These are phyloP conservation scores for Chrysogorgia sp. DNA, from an alignment of 92 coral and sea anemone genomes.

Conservation along the genomic window DNA sequence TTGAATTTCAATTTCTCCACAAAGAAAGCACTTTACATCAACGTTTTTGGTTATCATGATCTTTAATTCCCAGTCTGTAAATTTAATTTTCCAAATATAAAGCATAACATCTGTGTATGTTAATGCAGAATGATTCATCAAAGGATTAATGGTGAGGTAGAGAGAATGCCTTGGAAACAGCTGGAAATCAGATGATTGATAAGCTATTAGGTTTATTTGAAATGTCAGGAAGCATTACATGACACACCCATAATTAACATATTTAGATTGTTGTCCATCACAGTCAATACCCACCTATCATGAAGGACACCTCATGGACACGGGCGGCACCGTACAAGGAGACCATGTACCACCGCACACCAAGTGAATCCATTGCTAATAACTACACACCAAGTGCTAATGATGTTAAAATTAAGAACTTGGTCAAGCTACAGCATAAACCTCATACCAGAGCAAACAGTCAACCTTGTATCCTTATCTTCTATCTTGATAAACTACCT, in stretches of 20 bases:
- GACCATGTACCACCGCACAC: constrained; percentile 93
- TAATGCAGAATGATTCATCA: too few species aligned
- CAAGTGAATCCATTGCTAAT: constrained; percentile 99
- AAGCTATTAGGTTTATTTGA: neutral
- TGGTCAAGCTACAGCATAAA: constrained; percentile 74
- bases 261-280: constrained; percentile 91
- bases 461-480: constrained; percentile 26
- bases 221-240: neutral
- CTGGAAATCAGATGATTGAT: too few species aligned
- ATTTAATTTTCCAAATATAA: too few species aligned
- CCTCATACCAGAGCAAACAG: constrained; percentile 67
- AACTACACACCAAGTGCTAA: constrained; percentile 94
- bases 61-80: too few species aligned
- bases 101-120: too few species aligned
- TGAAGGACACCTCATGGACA: constrained; percentile 99
- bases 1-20: too few species aligned
- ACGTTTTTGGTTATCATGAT: too few species aligned
- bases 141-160: too few species aligned
- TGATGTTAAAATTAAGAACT: constrained; percentile 76
- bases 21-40: too few species aligned
- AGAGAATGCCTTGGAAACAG: too few species aligned
- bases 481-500: too few species aligned
- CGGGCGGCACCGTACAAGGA: constrained; percentile 97
- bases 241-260: neutral
- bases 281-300: constrained; percentile 98